Evolutionary conservation across 1,140 invertebrate species (phyloP).

Genomic region (Drosophila pandora): DNA sequence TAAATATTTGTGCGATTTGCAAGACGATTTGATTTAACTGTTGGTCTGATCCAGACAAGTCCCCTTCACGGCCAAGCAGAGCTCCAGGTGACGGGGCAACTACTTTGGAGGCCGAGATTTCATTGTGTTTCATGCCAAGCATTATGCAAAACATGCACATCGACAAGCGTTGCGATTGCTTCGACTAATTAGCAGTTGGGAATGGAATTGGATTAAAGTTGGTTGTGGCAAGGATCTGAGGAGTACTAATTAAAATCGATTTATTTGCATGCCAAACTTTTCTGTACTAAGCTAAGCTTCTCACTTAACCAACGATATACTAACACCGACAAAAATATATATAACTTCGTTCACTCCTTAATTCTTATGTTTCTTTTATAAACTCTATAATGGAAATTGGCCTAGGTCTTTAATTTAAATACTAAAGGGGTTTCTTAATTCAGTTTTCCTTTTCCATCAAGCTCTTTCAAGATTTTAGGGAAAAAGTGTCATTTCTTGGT

Average conservation of each 20-base stretch:
- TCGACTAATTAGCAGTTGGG: conserved; percentile 41
- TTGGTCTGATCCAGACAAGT: conserved; percentile 12
- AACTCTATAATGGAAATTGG: background rate
- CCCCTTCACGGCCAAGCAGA: no score
- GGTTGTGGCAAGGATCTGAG: conserved; percentile 13
- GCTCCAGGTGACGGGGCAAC: conserved; percentile 11
- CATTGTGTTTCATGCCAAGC: conserved; percentile 42
- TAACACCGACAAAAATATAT: conserved; percentile 32
- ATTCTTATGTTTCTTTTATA: conserved; percentile 18
- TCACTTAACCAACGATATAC: background rate
- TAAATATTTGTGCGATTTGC: conserved; percentile 68
- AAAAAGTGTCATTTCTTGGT: conserved; percentile 2
- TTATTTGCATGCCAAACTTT: conserved; percentile 10
- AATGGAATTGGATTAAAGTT: conserved; percentile 20
- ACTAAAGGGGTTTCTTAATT: background rate
- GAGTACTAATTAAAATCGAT: conserved; percentile 9
- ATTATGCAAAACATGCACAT: conserved; percentile 75
- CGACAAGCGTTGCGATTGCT: conserved; percentile 35
- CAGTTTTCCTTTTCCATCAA: background rate
- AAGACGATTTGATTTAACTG: conserved; percentile 61
- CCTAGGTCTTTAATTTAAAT: background rate
- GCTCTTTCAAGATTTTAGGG: background rate
- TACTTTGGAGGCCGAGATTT: conserved; percentile 21
- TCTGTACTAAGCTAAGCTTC: conserved; percentile 9
- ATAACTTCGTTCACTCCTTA: background rate